Evolutionary conservation across 2,797 vertebrate genomes (phyloP).

Genomic region (Simalia tracyae): DNA sequence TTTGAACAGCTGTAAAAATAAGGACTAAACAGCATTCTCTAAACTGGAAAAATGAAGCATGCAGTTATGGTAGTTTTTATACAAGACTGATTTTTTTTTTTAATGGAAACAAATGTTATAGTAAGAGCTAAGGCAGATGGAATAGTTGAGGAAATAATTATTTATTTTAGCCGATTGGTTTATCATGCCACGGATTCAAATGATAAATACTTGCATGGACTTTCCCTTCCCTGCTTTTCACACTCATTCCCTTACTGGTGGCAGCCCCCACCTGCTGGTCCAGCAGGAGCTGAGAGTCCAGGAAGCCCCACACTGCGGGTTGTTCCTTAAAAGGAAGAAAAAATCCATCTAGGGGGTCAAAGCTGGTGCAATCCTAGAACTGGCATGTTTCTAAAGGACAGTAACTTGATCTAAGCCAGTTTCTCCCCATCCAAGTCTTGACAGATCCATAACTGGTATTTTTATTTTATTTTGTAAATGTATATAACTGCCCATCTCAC

Average conservation of each 20-base stretch:
- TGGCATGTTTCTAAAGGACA: no score
- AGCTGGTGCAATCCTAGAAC: no score
- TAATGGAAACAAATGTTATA: not conserved
- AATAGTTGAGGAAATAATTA: not conserved
- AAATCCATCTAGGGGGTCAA: no score
- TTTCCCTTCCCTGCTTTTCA: not conserved
- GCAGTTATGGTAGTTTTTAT: slow-evolving; percentile 4
- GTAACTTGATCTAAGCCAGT: no score
- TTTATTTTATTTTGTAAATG: no score
- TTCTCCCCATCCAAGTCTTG: no score
- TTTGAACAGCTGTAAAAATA: slow-evolving; percentile 64
- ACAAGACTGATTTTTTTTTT: not conserved
- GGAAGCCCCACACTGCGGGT: no score
- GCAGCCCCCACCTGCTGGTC: no score
- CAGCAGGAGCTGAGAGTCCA: no score
- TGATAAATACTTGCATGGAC: not conserved
- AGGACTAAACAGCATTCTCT: slow-evolving; percentile 23
- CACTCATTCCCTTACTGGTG: not conserved
- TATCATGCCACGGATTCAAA: not conserved
- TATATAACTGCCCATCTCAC: no score
- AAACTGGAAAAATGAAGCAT: not conserved
- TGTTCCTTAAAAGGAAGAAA: no score
- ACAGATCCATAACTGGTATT: no score
- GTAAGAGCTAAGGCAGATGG: not conserved
- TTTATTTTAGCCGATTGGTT: not conserved